These are phyloP conservation scores for Harlomillsia oculata DNA, from an alignment of 1,140 invertebrate species.

Conservation along the genomic window DNA sequence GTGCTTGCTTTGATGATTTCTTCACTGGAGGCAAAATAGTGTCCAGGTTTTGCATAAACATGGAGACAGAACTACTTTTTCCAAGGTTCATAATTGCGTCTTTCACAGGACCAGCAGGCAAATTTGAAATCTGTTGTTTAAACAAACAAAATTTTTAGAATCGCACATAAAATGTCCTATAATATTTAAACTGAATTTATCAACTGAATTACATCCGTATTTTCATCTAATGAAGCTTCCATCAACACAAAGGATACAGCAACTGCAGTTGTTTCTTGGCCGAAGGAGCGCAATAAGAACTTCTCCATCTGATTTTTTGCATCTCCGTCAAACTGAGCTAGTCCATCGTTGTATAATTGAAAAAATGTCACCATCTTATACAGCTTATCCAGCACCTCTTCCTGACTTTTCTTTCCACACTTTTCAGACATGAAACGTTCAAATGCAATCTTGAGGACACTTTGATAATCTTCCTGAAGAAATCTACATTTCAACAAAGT, in stretches of 20 bases:
- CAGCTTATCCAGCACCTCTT: conserved; percentile 21
- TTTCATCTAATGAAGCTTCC: conserved; percentile 26
- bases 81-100: conserved; percentile 65
- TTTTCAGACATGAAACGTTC: conserved; percentile 28
- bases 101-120: conserved; percentile 61
- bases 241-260: conserved; percentile 19
- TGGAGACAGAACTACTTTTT: conserved; percentile 56
- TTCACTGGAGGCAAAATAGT: conserved; percentile 46
- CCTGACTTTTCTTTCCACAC: conserved; percentile 21
- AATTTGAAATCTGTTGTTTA: conserved; percentile 47
- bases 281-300: conserved; percentile 23
- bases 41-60: conserved; percentile 80
- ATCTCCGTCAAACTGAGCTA: conserved; percentile 27
- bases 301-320: conserved; percentile 30
- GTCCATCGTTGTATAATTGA: conserved; percentile 24
- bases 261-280: conserved; percentile 18
- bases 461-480: conserved; percentile 30
- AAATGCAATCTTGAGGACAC: conserved; percentile 22
- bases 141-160: neutral
- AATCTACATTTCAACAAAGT: conserved; percentile 12
- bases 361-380: conserved; percentile 19
- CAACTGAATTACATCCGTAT: neutral
- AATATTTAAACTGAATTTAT: conserved; percentile 12
- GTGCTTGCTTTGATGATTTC: conserved; percentile 39
- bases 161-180: neutral